phyloP scores from a whole-genome alignment of 2,888 invertebrate genomes.

The Drosophila mettleri region DNA sequence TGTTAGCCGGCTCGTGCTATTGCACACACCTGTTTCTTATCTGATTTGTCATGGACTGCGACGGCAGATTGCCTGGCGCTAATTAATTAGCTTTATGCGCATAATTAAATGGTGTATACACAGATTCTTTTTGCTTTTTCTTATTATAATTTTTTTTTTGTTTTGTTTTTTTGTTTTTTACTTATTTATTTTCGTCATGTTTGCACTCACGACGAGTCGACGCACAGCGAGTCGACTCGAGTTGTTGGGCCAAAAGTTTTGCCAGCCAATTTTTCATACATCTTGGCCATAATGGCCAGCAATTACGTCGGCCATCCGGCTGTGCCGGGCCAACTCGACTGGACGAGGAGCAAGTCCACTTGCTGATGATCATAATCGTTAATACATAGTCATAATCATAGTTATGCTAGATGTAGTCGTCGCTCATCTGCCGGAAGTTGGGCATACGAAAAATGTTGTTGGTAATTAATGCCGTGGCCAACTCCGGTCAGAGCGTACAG shows the following conservation, averaged over 20 bases:
- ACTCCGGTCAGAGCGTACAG: conserved; percentile 9
- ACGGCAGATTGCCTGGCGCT: conserved; percentile 38
- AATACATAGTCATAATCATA: conserved; percentile 33
- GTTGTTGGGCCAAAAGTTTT: conserved; percentile 25
- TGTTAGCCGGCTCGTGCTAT: conserved; percentile 47
- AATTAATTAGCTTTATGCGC: conserved; percentile 64
- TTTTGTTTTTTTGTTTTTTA: conserved; percentile 11
- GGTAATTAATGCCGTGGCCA: conserved; percentile 50
- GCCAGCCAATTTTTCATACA: conserved; percentile 54
- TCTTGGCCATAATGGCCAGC: conserved; percentile 51
- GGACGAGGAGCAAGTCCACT: conserved; percentile 26
- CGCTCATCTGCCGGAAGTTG: conserved; percentile 60
- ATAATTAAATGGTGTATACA: conserved; percentile 56
- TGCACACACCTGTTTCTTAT: conserved; percentile 55
- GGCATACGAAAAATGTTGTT: conserved; percentile 43
- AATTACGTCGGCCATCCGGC: conserved; percentile 56
- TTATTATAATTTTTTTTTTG: neutral
- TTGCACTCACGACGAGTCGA: conserved; percentile 36
- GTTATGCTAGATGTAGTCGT: conserved; percentile 33
- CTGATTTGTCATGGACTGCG: conserved; percentile 48
- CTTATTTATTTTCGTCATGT: conserved; percentile 52
- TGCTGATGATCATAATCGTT: conserved; percentile 34
- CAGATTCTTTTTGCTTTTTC: conserved; percentile 28
- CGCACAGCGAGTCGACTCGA: neutral
- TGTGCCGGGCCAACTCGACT: neutral